Evolutionary conservation across 2,888 invertebrate genomes (phyloP), one percentile per base, ranked within the genome.

Genomic region (Clunio marinus): DNA sequence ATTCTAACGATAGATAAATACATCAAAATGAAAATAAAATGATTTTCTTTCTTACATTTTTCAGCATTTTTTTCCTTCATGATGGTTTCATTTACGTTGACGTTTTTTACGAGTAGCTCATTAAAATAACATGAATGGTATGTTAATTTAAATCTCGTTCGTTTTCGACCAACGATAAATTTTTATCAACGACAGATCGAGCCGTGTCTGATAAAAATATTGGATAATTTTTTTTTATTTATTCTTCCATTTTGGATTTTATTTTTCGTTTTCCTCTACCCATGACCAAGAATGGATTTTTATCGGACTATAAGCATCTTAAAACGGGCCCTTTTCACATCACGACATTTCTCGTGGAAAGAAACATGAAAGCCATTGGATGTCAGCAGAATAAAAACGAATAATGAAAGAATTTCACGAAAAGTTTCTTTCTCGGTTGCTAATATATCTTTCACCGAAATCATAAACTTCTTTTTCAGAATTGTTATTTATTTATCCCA

Each of bases 51-150:
- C 51, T 17, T 4, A 17, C 22, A 4, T 3, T 51, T 22, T 51
- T 22, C 51, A 28, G 28, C 15, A 20, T 32, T 59, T 3, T 51
- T 2, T 32, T 59, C 3, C 37, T 20, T 62, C 62, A 15, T 62
- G 62, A 62, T 41, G 62, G 62, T 32, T 62, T 62, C 62, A 62
- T 62, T 62, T 62, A 62, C 62, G 32, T 62, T 62, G 62, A 62
- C 62, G 25, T 41, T 62, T 62, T 41, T 62, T 62, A 62, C 37
- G 62, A 20, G 41, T 24, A 24, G 37, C 62, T 62, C 62, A 62
- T 62, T 62, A 62, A 41, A 62, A 62, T 27, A 62, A 41, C 62
- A 41, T 62, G 62, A 62, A 62, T 62, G 41, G 5, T 62, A 62
- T 62, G 37, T 62, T 62, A 62, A 62, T 62, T 62, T 62, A 62